phyloP scores from a whole-genome alignment of 2,113 vertebrate genomes.

The Acinonyx jubatus region DNA sequence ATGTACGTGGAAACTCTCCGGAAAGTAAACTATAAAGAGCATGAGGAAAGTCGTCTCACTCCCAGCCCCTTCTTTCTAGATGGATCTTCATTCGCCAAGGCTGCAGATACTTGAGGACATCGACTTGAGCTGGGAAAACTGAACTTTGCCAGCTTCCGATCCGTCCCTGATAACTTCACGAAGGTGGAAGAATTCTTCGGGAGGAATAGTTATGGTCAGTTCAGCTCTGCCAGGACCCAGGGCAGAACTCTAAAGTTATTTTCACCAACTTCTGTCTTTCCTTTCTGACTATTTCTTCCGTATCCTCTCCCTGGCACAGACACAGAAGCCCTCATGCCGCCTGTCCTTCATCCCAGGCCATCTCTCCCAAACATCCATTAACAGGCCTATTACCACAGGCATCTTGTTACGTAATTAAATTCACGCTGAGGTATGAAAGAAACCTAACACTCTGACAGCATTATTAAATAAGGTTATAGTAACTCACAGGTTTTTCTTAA shows the following conservation, averaged over 20 bases:
- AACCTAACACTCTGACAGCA: not conserved
- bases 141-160: not conserved
- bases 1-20: fast-evolving
- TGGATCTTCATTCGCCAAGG: not conserved
- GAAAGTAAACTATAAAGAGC: not conserved
- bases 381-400: not conserved
- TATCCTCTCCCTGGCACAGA: not conserved
- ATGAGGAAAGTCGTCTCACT: not conserved
- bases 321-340: fast-evolving
- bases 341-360: not conserved
- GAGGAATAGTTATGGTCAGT: constrained; percentile 32
- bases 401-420: not conserved
- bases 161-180: not conserved
- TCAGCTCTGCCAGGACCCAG: constrained; percentile 41
- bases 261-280: not conserved
- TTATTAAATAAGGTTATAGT: not conserved
- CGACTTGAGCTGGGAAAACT: not conserved
- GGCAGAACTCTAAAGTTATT: constrained; percentile 33
- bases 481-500: not conserved
- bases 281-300: not conserved
- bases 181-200: constrained; percentile 26
- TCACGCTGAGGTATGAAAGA: not conserved
- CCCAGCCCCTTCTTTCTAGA: not conserved
- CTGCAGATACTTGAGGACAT: not conserved
- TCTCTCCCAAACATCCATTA: not conserved